Base-by-base conservation (phyloP, 2,797 vertebrate genomes). In the Cryptoprocta ferox region DNA sequence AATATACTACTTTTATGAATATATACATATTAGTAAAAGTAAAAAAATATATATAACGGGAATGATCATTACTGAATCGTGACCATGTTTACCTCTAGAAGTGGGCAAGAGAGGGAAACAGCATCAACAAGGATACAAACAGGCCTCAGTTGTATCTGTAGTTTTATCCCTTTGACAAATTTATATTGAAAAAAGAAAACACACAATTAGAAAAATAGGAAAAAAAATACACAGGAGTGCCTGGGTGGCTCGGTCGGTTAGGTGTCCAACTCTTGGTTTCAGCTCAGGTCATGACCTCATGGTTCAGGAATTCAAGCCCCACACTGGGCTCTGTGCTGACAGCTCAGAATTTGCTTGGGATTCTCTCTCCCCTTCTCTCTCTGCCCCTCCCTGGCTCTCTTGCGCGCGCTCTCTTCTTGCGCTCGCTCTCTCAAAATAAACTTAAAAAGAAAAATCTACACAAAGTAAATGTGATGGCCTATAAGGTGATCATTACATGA, bases 141-240 rank as follows among this genome's bases (percentile, higher is more conserved):
- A 59, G 19, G 42, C 42, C 42, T 82, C 42, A 70, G 63, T 19
- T 83, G 9, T n/a, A 91, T 21, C 45, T 78, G 32, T 65, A 78
- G 68, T 48, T 93, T 78, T 78, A 87, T 78, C n/a, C 50, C 53
- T 95, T 85, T n/a, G 32, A 91, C 90, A 95, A 86, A 79, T n/a
- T 68, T 9, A 42, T 35, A 48, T 26, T 75, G 90, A 50, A 85
- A 73, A 81, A 37, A 56, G 12, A 82, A 16, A 85, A 5, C 53
- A 93, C 56, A 70, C 30, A 93, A 87, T 78, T 86, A 78, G 84
- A 73, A 91, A 91, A 76, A 91, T 45, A 4, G 16, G 16, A 19
- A 12, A 18, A 12, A 35, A 70, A 28, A 45, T 16, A 19, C 0
- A 65, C 30, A 68, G 63, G 63, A 30, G 30, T 32, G 63, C 30